A percentile compares a stretch with the other conserved stretches of the same genome.
Conservation (phyloP, 2,113 vertebrate genomes). For the Accipiter virgatus region DNA sequence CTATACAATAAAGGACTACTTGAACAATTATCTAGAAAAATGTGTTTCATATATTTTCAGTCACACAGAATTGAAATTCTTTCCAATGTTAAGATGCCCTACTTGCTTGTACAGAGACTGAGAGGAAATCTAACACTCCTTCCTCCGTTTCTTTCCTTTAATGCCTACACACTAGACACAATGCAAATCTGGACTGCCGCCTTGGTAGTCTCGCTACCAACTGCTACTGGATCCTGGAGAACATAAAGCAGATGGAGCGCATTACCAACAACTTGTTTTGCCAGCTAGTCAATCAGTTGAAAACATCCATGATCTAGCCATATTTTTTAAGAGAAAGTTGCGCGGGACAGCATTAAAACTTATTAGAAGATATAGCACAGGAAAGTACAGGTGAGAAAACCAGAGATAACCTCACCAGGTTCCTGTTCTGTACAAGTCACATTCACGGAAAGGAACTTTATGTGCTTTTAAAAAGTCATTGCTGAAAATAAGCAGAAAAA, state of each 20-base stretch:
- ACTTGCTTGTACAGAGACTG: not conserved
- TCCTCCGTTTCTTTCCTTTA: not conserved
- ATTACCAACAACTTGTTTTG: conserved; percentile 27
- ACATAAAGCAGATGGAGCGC: conserved; percentile 49
- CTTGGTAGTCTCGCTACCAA: conserved; percentile 22
- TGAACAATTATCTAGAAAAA: conserved; percentile 5
- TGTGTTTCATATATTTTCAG: not conserved
- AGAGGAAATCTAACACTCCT: not conserved
- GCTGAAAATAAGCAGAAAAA: not conserved
- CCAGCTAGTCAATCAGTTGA: conserved; percentile 36
- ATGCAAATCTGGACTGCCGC: conserved; percentile 28
- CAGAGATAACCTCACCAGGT: not conserved
- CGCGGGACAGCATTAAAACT: not conserved
- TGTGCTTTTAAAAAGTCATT: not conserved
- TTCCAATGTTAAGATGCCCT: not conserved
- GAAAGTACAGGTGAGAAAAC: not conserved
- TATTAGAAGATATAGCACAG: not conserved
- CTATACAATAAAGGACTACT: not conserved
- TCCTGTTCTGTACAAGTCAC: not conserved
- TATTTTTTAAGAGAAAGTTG: not conserved
- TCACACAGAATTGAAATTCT: not conserved
- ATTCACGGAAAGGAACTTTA: not conserved
- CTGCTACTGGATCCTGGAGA: conserved; percentile 50
- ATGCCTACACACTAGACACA: conserved; percentile 36
- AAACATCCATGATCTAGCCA: not conserved